phyloP scores from a whole-genome alignment of 2,888 invertebrate genomes.

The Pseudanteris insignis region DNA sequence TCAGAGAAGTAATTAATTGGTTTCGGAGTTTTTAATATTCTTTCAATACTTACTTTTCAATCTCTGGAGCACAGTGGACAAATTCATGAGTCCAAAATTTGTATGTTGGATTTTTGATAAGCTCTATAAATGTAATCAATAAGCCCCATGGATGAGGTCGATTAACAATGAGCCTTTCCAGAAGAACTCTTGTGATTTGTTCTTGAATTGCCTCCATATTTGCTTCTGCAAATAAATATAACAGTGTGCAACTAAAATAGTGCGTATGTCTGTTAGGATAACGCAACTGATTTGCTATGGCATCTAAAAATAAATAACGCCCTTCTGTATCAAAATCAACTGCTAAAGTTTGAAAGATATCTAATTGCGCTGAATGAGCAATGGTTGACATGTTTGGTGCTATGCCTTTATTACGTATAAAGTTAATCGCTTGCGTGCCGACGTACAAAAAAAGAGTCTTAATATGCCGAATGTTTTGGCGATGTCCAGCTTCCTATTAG shows the following conservation, averaged over 20 bases:
- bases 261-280: slow-evolving; percentile 99
- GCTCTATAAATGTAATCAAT: slow-evolving; percentile 97
- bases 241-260: slow-evolving; percentile 97
- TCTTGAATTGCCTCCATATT: slow-evolving; percentile 98
- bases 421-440: slow-evolving; percentile 93
- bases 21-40: neutral
- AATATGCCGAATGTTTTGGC: slow-evolving; percentile 81
- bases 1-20: neutral
- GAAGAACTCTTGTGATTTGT: slow-evolving; percentile 94
- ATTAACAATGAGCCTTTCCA: slow-evolving; percentile 97
- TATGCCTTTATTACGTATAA: slow-evolving; percentile 89
- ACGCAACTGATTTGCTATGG: slow-evolving; percentile 97
- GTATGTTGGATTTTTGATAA: slow-evolving; percentile 97
- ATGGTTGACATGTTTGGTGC: slow-evolving; percentile 98
- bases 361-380: slow-evolving; percentile 98
- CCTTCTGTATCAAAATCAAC: slow-evolving; percentile 98
- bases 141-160: slow-evolving; percentile 99
- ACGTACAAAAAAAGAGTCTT: slow-evolving; percentile 87
- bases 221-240: slow-evolving; percentile 97
- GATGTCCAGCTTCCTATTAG: slow-evolving; percentile 87
- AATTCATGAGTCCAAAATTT: slow-evolving; percentile 99
- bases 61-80: slow-evolving; percentile 99
- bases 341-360: slow-evolving; percentile 98
- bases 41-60: slow-evolving; percentile 86
- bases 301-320: slow-evolving; percentile 77